Evolutionary conservation across 2,797 vertebrate species (phyloP).

Genomic region (Catostomus latipinnis): DNA sequence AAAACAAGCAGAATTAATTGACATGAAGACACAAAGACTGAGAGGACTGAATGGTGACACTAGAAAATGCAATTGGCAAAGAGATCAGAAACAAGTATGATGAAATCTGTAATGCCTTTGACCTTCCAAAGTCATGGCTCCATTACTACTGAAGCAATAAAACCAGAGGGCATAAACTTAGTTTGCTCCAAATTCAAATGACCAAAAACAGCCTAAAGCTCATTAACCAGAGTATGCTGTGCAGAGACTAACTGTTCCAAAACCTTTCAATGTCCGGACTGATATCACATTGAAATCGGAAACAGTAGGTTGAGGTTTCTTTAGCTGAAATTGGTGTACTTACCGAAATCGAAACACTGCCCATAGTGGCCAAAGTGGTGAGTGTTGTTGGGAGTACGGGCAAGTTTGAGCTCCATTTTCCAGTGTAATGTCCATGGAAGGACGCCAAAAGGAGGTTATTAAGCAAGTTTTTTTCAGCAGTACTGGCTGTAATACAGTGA

Average conservation of each 20-base stretch:
- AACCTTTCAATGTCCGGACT: background rate
- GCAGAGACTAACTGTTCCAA: background rate
- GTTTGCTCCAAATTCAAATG: conserved; percentile 18
- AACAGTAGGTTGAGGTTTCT: no score
- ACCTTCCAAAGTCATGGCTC: conserved; percentile 36
- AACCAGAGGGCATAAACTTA: background rate
- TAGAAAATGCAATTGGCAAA: conserved; percentile 27
- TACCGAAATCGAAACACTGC: no score
- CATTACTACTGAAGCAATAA: conserved; percentile 32
- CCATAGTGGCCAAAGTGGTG: no score
- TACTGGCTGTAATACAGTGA: no score
- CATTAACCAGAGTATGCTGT: background rate
- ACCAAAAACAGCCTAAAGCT: conserved; percentile 2
- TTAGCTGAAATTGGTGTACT: no score
- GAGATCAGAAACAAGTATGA: conserved; percentile 42
- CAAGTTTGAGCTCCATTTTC: no score
- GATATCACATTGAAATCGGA: background rate
- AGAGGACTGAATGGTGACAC: background rate
- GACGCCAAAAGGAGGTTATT: no score
- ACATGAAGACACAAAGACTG: conserved; percentile 27
- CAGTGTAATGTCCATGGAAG: no score
- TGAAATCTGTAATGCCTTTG: conserved; percentile 38
- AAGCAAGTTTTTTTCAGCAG: no score
- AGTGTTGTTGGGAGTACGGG: no score
- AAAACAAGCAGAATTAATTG: conserved; percentile 42